Evolutionary conservation across 2,113 vertebrate species (phyloP).

Genomic region (Xiphophorus couchianus): DNA sequence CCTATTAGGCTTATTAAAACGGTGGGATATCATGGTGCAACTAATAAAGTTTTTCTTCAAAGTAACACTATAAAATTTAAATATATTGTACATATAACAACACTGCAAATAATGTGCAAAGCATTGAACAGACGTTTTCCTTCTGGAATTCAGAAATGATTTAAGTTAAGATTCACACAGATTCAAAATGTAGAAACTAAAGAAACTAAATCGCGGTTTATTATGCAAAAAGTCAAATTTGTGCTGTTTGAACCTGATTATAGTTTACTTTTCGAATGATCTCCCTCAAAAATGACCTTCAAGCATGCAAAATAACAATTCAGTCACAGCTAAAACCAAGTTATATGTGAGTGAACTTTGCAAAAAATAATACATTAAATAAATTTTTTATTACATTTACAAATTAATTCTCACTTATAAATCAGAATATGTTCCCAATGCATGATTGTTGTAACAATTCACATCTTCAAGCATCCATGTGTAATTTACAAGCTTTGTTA

Average conservation of each 20-base stretch:
- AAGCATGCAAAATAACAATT: background rate
- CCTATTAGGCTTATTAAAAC: too few relatives aligned
- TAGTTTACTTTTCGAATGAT: background rate
- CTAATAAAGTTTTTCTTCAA: too few relatives aligned
- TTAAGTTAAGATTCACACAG: background rate
- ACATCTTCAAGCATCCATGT: conserved; percentile 53
- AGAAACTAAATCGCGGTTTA: conserved; percentile 54
- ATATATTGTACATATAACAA: too few relatives aligned
- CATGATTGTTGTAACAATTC: conserved; percentile 34
- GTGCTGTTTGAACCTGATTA: conserved; percentile 6
- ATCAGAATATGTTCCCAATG: background rate
- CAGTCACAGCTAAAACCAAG: conserved; percentile 25
- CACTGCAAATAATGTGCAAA: too few relatives aligned
- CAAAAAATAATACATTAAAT: conserved; percentile 50
- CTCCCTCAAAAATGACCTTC: background rate
- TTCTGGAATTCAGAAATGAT: too few relatives aligned
- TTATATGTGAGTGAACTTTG: conserved; percentile 2
- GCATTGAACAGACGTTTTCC: too few relatives aligned
- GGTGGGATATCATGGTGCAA: too few relatives aligned
- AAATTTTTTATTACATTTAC: conserved; percentile 23
- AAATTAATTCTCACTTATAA: background rate
- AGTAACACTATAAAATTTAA: too few relatives aligned
- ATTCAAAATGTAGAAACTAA: conserved; percentile 14
- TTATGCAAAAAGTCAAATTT: conserved; percentile 39
- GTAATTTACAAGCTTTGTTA: background rate